These are phyloP conservation scores for Poeciliopsis infans DNA, from an alignment of 2,797 vertebrate species.

Conservation along the genomic window DNA sequence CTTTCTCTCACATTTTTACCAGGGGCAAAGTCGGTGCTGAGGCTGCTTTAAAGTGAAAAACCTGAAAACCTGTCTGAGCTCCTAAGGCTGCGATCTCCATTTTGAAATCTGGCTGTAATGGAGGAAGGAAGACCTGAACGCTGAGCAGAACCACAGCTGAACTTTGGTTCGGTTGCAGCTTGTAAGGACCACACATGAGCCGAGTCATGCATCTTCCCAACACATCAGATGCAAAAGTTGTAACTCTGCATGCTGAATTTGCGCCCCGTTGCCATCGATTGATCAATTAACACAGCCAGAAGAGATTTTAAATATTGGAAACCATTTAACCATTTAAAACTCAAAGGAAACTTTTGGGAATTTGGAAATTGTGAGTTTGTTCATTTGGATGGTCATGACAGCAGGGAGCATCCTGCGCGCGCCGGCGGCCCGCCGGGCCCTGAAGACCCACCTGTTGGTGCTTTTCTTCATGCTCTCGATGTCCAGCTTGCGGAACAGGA, in stretches of 20 bases:
- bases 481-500: slow-evolving; percentile 93
- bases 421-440: slow-evolving; percentile 13
- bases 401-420: slow-evolving; percentile 23
- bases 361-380: neutral
- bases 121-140: neutral
- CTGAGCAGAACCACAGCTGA: neutral
- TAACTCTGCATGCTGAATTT: slow-evolving; percentile 71
- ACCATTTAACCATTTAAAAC: too few species aligned
- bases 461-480: slow-evolving; percentile 91
- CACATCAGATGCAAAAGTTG: slow-evolving; percentile 35
- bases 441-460: slow-evolving; percentile 88
- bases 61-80: neutral
- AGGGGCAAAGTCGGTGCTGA: neutral
- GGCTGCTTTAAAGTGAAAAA: neutral
- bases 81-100: neutral
- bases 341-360: neutral
- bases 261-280: slow-evolving; percentile 43
- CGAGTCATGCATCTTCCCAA: slow-evolving; percentile 57
- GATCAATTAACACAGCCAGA: slow-evolving; percentile 36
- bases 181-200: slow-evolving; percentile 22
- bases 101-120: neutral
- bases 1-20: neutral
- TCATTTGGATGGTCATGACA: slow-evolving; percentile 48
- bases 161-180: slow-evolving; percentile 7
- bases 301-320: slow-evolving; percentile 3